These are phyloP conservation scores for Listronotus oregonensis DNA, from an alignment of 1,140 invertebrate genomes.

Conservation along the genomic window DNA sequence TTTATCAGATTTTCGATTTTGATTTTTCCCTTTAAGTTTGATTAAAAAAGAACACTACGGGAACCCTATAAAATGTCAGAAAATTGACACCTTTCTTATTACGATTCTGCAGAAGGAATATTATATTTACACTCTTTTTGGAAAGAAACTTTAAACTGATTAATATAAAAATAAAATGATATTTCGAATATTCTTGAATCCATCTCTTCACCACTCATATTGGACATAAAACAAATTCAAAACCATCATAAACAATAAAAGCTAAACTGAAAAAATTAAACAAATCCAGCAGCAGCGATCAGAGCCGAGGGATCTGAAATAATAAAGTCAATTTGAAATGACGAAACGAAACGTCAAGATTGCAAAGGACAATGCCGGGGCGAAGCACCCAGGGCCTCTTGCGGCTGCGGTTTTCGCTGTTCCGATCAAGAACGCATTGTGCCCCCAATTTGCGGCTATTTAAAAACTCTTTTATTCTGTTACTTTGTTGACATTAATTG, in stretches of 20 bases:
- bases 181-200: too few relatives aligned
- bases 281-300: conserved; percentile 7
- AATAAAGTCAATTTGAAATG: conserved; percentile 40
- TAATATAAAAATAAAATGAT: too few relatives aligned
- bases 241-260: conserved; percentile 15
- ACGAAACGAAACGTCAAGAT: conserved; percentile 38
- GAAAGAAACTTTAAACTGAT: too few relatives aligned
- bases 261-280: conserved; percentile 7
- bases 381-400: conserved; percentile 17
- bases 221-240: neutral
- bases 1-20: too few relatives aligned
- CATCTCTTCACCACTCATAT: neutral
- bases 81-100: too few relatives aligned
- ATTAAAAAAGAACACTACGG: too few relatives aligned
- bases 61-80: too few relatives aligned
- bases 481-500: conserved; percentile 7
- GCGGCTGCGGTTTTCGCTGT: conserved; percentile 44
- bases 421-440: conserved; percentile 40
- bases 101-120: too few relatives aligned
- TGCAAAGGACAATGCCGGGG: conserved; percentile 35
- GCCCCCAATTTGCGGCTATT: conserved; percentile 38
- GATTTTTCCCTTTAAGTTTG: too few relatives aligned
- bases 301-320: conserved; percentile 14
- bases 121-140: too few relatives aligned
- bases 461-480: conserved; percentile 18